phyloP scores from a whole-genome alignment of 2,888 invertebrate species.

The Galeopsomyia nigrocyanea region DNA sequence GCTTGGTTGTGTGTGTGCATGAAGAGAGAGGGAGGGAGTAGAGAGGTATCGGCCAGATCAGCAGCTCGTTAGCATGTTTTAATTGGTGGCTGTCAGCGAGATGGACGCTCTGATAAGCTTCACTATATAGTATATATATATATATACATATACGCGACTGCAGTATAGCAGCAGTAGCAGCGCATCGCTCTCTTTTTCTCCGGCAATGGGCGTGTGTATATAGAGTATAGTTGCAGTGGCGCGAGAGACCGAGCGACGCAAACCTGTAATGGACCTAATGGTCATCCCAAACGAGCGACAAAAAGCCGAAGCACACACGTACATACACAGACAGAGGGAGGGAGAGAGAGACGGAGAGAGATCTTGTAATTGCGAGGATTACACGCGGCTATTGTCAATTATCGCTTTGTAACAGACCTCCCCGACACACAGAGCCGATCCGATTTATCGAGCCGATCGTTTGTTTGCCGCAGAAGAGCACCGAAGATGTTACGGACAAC shows the following conservation, averaged over 20 bases:
- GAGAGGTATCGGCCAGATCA: conserved; percentile 64
- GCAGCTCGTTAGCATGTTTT: conserved; percentile 69
- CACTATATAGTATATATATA: too few species aligned
- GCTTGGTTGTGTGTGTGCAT: conserved; percentile 19
- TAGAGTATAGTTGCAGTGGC: not conserved
- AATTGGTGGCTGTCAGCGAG: conserved; percentile 68
- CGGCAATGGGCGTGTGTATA: too few species aligned
- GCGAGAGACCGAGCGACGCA: not conserved
- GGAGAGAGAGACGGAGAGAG: not conserved
- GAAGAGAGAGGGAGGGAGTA: not conserved
- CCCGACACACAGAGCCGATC: not conserved
- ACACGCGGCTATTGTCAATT: conserved; percentile 46
- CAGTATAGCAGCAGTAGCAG: too few species aligned
- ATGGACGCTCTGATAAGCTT: conserved; percentile 42
- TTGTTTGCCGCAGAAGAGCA: not conserved
- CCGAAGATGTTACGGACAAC: conserved; percentile 1
- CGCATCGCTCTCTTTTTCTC: too few species aligned
- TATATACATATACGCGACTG: too few species aligned
- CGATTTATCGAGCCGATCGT: conserved; percentile 19
- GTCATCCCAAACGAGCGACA: conserved; percentile 20
- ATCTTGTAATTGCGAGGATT: conserved; percentile 46
- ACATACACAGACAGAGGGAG: too few species aligned
- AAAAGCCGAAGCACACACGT: conserved; percentile 2
- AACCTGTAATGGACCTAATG: conserved; percentile 39
- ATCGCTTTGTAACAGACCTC: conserved; percentile 39